Evolutionary conservation across 2,888 invertebrate genomes (phyloP).

Genomic region (Athripsodes cinereus): DNA sequence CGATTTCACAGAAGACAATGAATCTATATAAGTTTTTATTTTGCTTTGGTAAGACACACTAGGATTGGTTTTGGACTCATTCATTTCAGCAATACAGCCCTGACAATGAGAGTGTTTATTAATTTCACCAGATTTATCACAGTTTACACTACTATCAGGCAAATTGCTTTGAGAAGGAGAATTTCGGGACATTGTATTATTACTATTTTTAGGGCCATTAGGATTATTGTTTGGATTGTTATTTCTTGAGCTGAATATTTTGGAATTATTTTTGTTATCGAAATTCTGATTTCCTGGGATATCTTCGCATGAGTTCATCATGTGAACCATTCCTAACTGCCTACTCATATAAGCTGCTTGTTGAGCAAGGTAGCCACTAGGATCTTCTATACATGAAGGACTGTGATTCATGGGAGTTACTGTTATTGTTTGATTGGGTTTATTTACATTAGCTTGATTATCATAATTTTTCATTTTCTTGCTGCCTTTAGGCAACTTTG

Average conservation of each 20-base stretch:
- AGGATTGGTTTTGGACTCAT: slow-evolving; percentile 22
- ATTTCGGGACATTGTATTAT: slow-evolving; percentile 29
- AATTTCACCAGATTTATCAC: slow-evolving; percentile 37
- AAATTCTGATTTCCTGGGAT: slow-evolving; percentile 16
- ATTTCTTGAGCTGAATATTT: slow-evolving; percentile 23
- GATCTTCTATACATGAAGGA: slow-evolving; percentile 88
- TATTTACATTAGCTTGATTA: slow-evolving; percentile 31
- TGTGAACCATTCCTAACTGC: slow-evolving; percentile 43
- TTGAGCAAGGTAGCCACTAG: slow-evolving; percentile 84
- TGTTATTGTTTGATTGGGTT: slow-evolving; percentile 18
- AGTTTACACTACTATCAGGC: slow-evolving; percentile 45
- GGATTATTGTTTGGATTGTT: slow-evolving; percentile 30
- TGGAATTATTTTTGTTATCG: neutral
- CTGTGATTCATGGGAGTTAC: slow-evolving; percentile 40
- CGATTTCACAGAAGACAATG: slow-evolving; percentile 33
- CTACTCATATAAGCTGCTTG: slow-evolving; percentile 80
- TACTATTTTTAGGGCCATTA: slow-evolving; percentile 13
- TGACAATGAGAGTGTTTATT: slow-evolving; percentile 24
- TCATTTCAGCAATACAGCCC: slow-evolving; percentile 24
- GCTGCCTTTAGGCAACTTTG: slow-evolving; percentile 42
- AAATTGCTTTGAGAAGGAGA: slow-evolving; percentile 44
- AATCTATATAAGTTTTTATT: slow-evolving; percentile 24
- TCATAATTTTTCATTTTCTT: slow-evolving; percentile 42
- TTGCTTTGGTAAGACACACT: slow-evolving; percentile 23
- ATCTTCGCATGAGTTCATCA: slow-evolving; percentile 11